Evolutionary conservation across 2,113 vertebrate species (phyloP).

Genomic region (Petrocephalus zakoni): DNA sequence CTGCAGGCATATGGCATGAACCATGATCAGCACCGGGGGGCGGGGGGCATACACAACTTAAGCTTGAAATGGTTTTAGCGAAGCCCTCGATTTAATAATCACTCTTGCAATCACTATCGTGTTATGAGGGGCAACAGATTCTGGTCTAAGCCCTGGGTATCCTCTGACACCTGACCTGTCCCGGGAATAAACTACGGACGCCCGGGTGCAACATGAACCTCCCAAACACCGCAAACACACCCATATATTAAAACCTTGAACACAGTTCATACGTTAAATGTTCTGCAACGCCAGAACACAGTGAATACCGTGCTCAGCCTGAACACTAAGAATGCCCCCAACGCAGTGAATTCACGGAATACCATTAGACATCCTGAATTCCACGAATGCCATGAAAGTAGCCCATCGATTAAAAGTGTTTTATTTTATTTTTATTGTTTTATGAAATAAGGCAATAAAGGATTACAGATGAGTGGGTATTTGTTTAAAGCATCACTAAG

Average conservation of each 20-base stretch:
- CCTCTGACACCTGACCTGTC: neutral
- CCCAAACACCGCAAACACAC: neutral
- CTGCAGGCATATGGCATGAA: neutral
- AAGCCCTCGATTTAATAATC: no score
- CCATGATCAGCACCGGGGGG: neutral
- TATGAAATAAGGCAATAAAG: neutral
- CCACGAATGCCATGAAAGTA: neutral
- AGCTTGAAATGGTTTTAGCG: no score
- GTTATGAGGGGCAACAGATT: neutral
- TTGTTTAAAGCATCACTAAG: neutral
- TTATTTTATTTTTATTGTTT: neutral
- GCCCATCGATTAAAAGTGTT: neutral
- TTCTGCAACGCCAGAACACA: neutral
- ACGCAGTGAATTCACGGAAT: neutral
- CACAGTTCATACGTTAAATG: neutral
- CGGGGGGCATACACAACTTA: no score
- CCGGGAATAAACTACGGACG: neutral
- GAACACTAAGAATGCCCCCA: neutral
- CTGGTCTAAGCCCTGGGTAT: neutral
- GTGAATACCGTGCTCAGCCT: neutral
- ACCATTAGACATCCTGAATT: neutral
- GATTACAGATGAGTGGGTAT: neutral
- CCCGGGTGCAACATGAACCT: neutral
- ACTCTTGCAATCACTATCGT: neutral
- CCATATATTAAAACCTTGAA: neutral